phyloP scores from a whole-genome alignment of 2,113 vertebrate species.

The Pseudorhombus dupliciocellatus region DNA sequence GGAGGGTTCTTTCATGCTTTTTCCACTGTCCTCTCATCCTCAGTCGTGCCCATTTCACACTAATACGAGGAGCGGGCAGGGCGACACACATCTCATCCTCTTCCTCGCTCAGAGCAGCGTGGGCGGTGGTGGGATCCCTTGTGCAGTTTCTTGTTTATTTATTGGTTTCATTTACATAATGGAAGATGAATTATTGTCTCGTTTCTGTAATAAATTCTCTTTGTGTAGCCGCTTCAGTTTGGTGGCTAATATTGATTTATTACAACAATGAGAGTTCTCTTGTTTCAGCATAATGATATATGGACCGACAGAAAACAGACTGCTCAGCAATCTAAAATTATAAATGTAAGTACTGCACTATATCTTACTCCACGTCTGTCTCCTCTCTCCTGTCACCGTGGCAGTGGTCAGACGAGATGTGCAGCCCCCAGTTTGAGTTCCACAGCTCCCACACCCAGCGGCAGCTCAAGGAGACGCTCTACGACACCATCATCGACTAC shows the following conservation, averaged over 20 bases:
- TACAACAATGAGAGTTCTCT: conserved; percentile 10
- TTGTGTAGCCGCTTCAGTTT: conserved; percentile 1
- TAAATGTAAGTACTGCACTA: neutral
- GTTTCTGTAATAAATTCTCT: conserved; percentile 43
- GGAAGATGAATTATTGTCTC: conserved; percentile 27
- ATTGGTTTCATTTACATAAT: conserved; percentile 21
- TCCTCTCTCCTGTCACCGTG: neutral
- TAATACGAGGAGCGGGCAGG: conserved; percentile 20
- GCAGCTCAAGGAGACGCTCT: conserved; percentile 93
- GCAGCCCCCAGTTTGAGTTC: conserved; percentile 90
- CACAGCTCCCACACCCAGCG: conserved; percentile 91
- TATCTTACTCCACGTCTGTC: neutral
- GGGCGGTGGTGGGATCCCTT: conserved; percentile 3
- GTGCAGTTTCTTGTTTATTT: conserved; percentile 6
- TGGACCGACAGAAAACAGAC: conserved; percentile 5
- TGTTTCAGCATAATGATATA: conserved; percentile 37
- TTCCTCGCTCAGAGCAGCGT: conserved; percentile 3
- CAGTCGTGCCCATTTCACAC: conserved; percentile 9
- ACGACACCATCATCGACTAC: conserved; percentile 95
- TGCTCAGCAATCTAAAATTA: neutral
- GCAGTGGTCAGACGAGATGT: conserved; percentile 84
- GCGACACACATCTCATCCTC: conserved; percentile 23
- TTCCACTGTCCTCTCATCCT: conserved; percentile 42
- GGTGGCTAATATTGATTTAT: conserved; percentile 46
- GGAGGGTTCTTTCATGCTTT: conserved; percentile 46